Evolutionary conservation across 2,888 invertebrate species (phyloP), one percentile per base, ranked within the genome.

Genomic region (Chorisops tibialis): DNA sequence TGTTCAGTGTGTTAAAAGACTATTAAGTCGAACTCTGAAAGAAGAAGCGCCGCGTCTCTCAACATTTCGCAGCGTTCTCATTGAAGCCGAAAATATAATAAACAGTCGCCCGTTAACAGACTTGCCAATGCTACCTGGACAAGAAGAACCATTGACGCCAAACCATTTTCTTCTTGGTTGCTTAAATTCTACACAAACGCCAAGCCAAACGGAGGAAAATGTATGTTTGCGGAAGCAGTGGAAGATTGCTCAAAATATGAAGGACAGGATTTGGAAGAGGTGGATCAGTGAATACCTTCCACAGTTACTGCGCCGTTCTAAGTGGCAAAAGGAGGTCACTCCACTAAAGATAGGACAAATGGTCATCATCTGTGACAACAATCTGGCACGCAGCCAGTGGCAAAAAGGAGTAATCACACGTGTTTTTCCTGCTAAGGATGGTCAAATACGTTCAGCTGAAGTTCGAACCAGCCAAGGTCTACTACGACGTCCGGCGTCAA

Each of bases 371-470:
- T 67, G 67, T n/a, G 68, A 69, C 21, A 65, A 67, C 4, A 67
- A 65, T 45, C 59, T 63, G 22, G 63, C 64, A 14, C 67, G 71
- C 12, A 66, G 66, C 16, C 48, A 65, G 6, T 69, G 70, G 69
- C 65, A 61, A 14, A 64, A 66, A 24, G 67, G 67, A 30, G 49
- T 62, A 38, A 61, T 67, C 49, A 52, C 54, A 4, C 49, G 64
- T 39, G 59, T 63, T 1, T 66, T 65, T 38, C 54, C 63, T 4
- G 70, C 68, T 1, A n/a, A 52, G 37, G 70, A 70, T 63, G 69
- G 69, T 11, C 66, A 68, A 18, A 67, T 68, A 1, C 66, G 70
- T 2, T 60, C 68, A 41, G 69, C 68, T 2, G 65, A 68, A 37
- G 67, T 71, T 12, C 60, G 59, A 22, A 70, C 70, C n/a, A 63